Evolutionary conservation across 2,113 vertebrate genomes (phyloP).

Genomic region (Prietella phreatophila): DNA sequence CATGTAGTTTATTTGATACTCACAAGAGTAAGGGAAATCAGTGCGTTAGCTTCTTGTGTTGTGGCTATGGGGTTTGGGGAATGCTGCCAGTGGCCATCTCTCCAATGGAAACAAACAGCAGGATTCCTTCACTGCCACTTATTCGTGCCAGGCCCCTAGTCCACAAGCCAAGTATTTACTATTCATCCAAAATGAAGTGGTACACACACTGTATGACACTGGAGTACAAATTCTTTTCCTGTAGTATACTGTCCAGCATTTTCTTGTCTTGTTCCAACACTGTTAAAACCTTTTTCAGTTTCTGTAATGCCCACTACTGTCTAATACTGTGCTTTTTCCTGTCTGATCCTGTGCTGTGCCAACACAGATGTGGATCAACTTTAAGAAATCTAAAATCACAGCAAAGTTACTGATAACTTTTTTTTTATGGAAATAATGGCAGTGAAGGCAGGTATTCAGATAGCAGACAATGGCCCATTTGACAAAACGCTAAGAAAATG

Average conservation of each 20-base stretch:
- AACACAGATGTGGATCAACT: background rate
- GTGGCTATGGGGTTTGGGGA: background rate
- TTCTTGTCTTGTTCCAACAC: background rate
- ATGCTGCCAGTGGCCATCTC: slow-evolving; percentile 32
- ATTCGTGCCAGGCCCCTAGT: slow-evolving; percentile 13
- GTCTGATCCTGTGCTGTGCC: background rate
- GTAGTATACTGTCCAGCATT: background rate
- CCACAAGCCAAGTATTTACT: slow-evolving; percentile 53
- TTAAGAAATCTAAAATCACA: background rate
- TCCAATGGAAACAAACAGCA: slow-evolving; percentile 33
- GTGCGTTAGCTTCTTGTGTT: slow-evolving; percentile 27
- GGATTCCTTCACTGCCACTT: slow-evolving; percentile 48
- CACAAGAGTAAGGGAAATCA: slow-evolving; percentile 22
- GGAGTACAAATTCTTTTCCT: background rate
- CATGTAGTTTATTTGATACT: background rate
- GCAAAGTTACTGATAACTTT: background rate
- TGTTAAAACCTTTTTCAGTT: background rate
- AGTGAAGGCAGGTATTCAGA: background rate
- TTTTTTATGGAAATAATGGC: background rate
- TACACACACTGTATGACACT: slow-evolving; percentile 32
- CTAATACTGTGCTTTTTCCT: background rate
- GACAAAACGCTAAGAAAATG: background rate
- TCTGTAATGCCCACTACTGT: background rate
- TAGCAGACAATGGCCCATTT: background rate
- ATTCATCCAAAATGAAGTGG: slow-evolving; percentile 42